Percentiles rank a stretch among this genome's conserved stretches.
phyloP scores from a whole-genome alignment of 1,140 invertebrate genomes.

The Sycophila sp. region DNA sequence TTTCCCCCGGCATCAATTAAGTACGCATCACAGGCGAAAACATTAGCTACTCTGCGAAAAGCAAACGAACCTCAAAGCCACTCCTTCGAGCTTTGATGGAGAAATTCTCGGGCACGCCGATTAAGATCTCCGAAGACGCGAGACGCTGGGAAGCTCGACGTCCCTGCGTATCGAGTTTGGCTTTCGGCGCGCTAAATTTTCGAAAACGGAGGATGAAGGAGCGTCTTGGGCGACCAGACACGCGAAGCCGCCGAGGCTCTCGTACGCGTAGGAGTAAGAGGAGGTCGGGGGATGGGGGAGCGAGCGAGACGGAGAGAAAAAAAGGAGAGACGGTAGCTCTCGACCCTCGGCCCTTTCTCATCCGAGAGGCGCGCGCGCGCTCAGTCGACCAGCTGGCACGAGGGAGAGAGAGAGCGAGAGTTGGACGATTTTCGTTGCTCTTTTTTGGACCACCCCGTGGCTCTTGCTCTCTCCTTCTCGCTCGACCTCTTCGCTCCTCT shows the following conservation, averaged over 20 bases:
- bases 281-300: not conserved
- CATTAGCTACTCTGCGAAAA: no score
- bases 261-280: not conserved
- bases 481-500: not conserved
- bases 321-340: not conserved
- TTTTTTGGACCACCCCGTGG: conserved; percentile 34
- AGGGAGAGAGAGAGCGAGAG: conserved; percentile 9
- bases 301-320: not conserved
- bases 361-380: not conserved
- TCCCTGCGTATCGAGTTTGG: not conserved
- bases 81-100: no score
- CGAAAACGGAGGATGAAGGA: not conserved
- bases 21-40: no score
- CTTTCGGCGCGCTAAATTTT: not conserved
- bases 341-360: not conserved
- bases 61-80: no score
- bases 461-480: not conserved
- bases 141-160: not conserved
- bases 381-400: conserved; percentile 8
- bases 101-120: no score
- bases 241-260: no score
- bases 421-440: conserved; percentile 17
- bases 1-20: no score
- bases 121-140: not conserved
- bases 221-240: no score